Conservation (phyloP, 2,888 invertebrate species). For the Myopa tessellatipennis region DNA sequence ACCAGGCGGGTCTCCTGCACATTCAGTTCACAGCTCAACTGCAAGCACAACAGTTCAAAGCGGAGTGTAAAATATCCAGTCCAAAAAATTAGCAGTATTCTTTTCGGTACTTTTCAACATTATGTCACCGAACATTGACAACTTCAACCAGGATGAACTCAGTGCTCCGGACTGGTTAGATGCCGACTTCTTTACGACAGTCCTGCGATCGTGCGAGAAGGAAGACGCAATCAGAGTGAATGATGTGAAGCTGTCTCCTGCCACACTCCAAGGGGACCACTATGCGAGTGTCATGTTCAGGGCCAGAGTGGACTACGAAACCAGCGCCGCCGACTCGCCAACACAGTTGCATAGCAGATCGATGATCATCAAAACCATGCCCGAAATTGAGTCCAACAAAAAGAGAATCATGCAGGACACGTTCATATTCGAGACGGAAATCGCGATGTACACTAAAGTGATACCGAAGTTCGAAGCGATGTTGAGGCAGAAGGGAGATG, state of each 20-base stretch:
- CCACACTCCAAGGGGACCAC: constrained; percentile 45
- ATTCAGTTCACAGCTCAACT: background rate
- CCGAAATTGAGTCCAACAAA: constrained; percentile 52
- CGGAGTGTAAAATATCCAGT: too few relatives aligned
- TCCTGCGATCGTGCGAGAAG: constrained; percentile 42
- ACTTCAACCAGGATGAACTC: constrained; percentile 47
- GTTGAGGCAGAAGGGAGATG: too few relatives aligned
- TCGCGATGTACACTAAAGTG: too few relatives aligned
- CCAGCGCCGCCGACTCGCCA: too few relatives aligned
- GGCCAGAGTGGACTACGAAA: constrained; percentile 20
- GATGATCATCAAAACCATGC: constrained; percentile 58
- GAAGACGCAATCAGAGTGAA: constrained; percentile 38
- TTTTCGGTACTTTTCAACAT: too few relatives aligned
- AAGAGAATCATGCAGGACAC: too few relatives aligned
- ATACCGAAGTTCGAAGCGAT: too few relatives aligned
- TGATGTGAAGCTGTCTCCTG: constrained; percentile 42
- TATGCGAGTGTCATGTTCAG: constrained; percentile 48
- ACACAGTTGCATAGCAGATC: too few relatives aligned
- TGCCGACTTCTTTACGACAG: constrained; percentile 41
- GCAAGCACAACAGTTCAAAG: background rate
- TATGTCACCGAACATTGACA: constrained; percentile 28
- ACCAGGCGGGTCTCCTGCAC: background rate
- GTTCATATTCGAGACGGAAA: too few relatives aligned
- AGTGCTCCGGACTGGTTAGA: constrained; percentile 47
- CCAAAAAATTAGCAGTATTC: too few relatives aligned